These are phyloP conservation scores for Druceiella hillmani DNA, from an alignment of 2,888 invertebrate species.

Conservation along the genomic window DNA sequence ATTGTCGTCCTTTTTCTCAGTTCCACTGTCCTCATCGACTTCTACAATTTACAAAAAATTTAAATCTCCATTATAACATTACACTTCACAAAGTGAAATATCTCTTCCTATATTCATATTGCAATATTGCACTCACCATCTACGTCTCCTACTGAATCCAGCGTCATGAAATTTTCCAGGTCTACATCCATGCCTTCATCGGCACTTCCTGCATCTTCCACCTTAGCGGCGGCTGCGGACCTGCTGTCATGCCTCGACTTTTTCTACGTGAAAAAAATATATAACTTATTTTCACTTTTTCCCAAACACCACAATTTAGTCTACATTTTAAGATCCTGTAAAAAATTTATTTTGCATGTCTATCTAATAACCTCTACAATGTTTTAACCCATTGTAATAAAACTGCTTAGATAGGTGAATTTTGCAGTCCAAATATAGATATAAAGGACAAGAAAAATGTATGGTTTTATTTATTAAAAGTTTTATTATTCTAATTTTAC, in stretches of 20 bases:
- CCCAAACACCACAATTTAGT: background rate
- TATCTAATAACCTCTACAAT: too few species aligned
- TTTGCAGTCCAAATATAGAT: too few species aligned
- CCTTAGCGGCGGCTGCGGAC: constrained; percentile 39
- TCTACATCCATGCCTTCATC: constrained; percentile 70
- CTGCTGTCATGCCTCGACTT: constrained; percentile 47
- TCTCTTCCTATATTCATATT: too few species aligned
- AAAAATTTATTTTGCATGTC: too few species aligned
- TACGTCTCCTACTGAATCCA: constrained; percentile 84
- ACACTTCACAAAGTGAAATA: constrained; percentile 2
- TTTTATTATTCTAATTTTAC: too few species aligned
- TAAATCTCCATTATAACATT: constrained; percentile 23
- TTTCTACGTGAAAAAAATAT: constrained; percentile 36
- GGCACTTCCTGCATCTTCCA: constrained; percentile 57
- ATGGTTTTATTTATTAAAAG: too few species aligned
- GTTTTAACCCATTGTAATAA: too few species aligned
- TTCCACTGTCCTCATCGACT: constrained; percentile 54
- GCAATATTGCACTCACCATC: constrained; percentile 54
- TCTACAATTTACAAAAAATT: too few species aligned
- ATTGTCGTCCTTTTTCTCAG: constrained; percentile 52
- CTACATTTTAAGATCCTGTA: too few species aligned
- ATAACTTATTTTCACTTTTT: constrained; percentile 17
- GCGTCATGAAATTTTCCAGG: constrained; percentile 79
- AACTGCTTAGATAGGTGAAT: too few species aligned
- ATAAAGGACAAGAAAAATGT: too few species aligned